Percentiles rank a stretch among this genome's conserved stretches.
These are phyloP conservation scores for Scelioninae gen. 2 DNA, from an alignment of 2,888 invertebrate species.

Conservation along the genomic window DNA sequence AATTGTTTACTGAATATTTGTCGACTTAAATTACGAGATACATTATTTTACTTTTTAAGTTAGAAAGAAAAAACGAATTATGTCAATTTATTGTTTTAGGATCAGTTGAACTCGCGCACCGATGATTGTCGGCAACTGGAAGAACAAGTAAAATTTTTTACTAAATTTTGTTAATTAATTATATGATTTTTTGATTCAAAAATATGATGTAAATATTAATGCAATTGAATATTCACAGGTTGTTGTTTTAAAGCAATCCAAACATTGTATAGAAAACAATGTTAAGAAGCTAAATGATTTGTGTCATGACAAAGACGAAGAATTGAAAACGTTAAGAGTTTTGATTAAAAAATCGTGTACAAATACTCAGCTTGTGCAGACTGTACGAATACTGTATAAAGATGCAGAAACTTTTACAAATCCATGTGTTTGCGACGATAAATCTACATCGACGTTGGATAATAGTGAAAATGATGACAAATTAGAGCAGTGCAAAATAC, in stretches of 20 bases:
- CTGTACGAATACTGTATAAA: neutral
- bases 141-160: slow-evolving; percentile 67
- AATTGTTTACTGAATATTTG: too few relatives aligned
- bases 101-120: slow-evolving; percentile 59
- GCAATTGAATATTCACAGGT: slow-evolving; percentile 7
- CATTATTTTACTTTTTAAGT: too few relatives aligned
- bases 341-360: slow-evolving; percentile 13
- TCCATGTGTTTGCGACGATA: slow-evolving; percentile 2
- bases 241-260: neutral
- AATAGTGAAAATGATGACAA: slow-evolving; percentile 16
- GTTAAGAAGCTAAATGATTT: slow-evolving; percentile 5
- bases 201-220: neutral
- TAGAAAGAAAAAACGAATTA: too few relatives aligned
- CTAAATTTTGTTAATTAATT: neutral
- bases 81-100: slow-evolving; percentile 20
- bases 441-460: slow-evolving; percentile 21
- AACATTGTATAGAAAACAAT: slow-evolving; percentile 22
- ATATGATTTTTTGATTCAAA: neutral
- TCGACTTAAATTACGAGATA: too few relatives aligned
- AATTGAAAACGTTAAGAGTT: slow-evolving; percentile 22
- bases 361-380: slow-evolving; percentile 17
- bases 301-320: slow-evolving; percentile 33
- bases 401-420: slow-evolving; percentile 21
- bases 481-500: slow-evolving; percentile 61
- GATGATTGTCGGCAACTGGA: slow-evolving; percentile 61